phyloP scores from a whole-genome alignment of 1,140 invertebrate species.

The Eriocheir sinensis region DNA sequence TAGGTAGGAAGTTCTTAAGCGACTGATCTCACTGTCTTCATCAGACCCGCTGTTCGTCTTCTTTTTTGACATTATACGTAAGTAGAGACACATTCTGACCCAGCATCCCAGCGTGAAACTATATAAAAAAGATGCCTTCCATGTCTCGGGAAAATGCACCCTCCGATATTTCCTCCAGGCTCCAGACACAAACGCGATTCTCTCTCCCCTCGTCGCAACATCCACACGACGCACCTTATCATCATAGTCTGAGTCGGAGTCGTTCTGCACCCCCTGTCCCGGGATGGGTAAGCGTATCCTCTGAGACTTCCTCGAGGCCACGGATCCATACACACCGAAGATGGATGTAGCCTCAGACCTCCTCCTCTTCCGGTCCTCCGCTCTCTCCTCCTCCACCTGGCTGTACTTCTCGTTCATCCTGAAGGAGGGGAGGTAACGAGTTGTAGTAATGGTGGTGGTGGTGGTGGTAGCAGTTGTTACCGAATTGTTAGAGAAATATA shows the following conservation, averaged over 20 bases:
- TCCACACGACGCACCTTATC: not conserved
- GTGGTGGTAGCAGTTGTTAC: too few species aligned
- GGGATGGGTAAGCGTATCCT: not conserved
- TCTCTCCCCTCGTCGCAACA: not conserved
- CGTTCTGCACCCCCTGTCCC: not conserved
- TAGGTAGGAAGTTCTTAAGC: too few species aligned
- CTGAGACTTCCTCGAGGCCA: not conserved
- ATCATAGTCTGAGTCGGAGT: not conserved
- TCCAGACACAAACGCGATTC: too few species aligned
- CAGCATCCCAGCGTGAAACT: too few species aligned
- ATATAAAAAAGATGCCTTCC: too few species aligned
- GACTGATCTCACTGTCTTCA: too few species aligned
- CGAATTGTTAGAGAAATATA: not conserved
- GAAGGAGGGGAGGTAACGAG: not conserved
- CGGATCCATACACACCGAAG: not conserved
- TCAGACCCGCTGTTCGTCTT: too few species aligned
- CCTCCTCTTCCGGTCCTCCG: not conserved
- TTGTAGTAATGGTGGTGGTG: not conserved
- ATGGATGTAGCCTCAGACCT: not conserved
- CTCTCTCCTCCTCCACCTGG: slow-evolving; percentile 1
- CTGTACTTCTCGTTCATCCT: not conserved
- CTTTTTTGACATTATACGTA: too few species aligned
- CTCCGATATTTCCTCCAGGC: too few species aligned
- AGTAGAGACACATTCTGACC: too few species aligned
- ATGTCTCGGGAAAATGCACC: too few species aligned